These are phyloP conservation scores for Mechanitis mazaeus DNA, from an alignment of 2,888 invertebrate genomes.

Conservation along the genomic window DNA sequence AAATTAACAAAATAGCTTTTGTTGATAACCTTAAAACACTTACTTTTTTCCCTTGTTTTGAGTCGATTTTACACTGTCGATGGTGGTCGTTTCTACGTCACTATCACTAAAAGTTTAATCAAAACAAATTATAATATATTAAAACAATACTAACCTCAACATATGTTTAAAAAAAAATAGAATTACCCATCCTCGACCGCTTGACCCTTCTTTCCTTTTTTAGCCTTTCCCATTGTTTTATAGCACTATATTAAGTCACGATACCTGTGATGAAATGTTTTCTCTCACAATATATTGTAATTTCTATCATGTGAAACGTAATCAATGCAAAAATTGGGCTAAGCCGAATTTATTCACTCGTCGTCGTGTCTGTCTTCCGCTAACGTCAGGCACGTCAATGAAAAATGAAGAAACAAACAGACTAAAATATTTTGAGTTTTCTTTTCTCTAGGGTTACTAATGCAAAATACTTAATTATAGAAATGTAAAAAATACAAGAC, in stretches of 20 bases:
- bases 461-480: too few relatives aligned
- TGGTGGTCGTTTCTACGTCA: conserved; percentile 72
- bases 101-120: conserved; percentile 76
- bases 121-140: conserved; percentile 29
- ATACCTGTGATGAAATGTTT: conserved; percentile 58
- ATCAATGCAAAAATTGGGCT: conserved; percentile 51
- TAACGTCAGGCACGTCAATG: conserved; percentile 29
- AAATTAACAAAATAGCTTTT: conserved; percentile 11
- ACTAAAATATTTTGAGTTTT: conserved; percentile 2
- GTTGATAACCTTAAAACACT: conserved; percentile 61
- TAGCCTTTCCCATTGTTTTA: conserved; percentile 84
- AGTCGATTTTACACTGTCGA: conserved; percentile 58
- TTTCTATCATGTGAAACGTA: conserved; percentile 74
- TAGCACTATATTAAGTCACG: conserved; percentile 60
- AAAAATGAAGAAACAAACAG: conserved; percentile 11
- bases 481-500: too few relatives aligned
- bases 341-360: conserved; percentile 44
- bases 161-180: conserved; percentile 47
- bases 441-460: not conserved
- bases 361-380: conserved; percentile 56
- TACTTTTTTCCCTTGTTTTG: conserved; percentile 64
- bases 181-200: conserved; percentile 85
- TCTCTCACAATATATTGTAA: conserved; percentile 54
- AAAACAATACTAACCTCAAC: conserved; percentile 38
- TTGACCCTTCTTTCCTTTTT: conserved; percentile 87